Evolutionary conservation across 1,140 invertebrate genomes (phyloP).

Genomic region (Zaprionus kolodkinae): DNA sequence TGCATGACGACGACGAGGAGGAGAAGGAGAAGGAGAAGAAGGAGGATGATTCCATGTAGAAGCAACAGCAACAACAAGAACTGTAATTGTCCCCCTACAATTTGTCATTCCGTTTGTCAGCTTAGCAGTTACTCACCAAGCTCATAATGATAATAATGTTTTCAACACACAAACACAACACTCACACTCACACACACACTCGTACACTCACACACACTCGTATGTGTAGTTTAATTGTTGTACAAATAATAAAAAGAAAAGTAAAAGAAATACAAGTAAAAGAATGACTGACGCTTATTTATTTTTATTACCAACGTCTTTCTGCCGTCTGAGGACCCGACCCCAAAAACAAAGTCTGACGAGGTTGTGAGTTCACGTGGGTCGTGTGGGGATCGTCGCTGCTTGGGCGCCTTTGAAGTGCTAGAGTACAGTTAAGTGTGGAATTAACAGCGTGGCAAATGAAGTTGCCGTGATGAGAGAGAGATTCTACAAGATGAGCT

Average conservation of each 20-base stretch:
- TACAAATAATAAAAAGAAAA: slow-evolving; percentile 29
- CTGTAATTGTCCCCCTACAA: slow-evolving; percentile 47
- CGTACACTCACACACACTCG: slow-evolving; percentile 1
- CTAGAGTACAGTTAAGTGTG: slow-evolving; percentile 22
- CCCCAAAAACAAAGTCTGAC: background rate
- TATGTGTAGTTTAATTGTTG: slow-evolving; percentile 41
- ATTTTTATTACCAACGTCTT: slow-evolving; percentile 41
- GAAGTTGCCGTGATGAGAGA: slow-evolving; percentile 16
- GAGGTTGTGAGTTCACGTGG: slow-evolving; percentile 25
- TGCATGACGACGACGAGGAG: slow-evolving; percentile 21
- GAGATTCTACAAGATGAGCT: background rate
- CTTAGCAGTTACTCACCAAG: slow-evolving; percentile 49
- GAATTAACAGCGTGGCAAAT: slow-evolving; percentile 31
- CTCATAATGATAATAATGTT: slow-evolving; percentile 63
- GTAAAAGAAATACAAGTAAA: slow-evolving; percentile 24
- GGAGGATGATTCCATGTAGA: slow-evolving; percentile 2
- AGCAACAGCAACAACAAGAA: slow-evolving; percentile 16
- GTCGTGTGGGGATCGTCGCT: slow-evolving; percentile 4
- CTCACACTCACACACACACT: background rate
- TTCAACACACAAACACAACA: slow-evolving; percentile 24
- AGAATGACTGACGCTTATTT: slow-evolving; percentile 43
- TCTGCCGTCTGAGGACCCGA: slow-evolving; percentile 5
- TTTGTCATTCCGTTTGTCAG: slow-evolving; percentile 55
- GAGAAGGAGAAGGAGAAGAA: background rate
- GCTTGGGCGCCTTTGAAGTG: slow-evolving; percentile 25